Evolutionary conservation across 1,140 invertebrate species (phyloP), one percentile per base, ranked within the genome.

Genomic region (Leptinotarsa lineolata): DNA sequence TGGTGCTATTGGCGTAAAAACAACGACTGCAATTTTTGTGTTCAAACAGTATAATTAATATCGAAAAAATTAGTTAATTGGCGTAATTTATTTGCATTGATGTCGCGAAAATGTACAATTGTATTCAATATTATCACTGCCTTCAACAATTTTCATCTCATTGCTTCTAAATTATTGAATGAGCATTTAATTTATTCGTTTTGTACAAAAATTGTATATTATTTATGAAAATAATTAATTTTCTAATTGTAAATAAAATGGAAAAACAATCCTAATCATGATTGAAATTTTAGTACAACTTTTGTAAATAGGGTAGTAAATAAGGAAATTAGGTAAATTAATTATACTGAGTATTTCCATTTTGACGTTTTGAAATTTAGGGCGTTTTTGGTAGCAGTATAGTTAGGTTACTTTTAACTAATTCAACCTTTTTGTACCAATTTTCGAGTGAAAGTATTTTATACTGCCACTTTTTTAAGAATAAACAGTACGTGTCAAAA

Each of bases 51-150:
- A 54, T 54, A 54, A 54, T 54, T 54, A 59, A 58, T 58, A 54
- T 21, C 39, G 68, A 58, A 24, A 58, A 69, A 21, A 58, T 59
- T 68, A 70, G 72, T 76, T 76, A 70, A 76, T 76, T 76, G 67
- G 75, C 59, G 72, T 69, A 65, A 65, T 69, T 69, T 61, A 68
- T 73, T 44, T 48, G 45, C 65, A 70, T 71, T 76, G 48, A 54
- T 54, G 48, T 54, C 13, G 48, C 48, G 48, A 67, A 60, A 18
- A 44, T 64, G 59, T 64, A 77, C 70, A 74, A 77, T 72, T 73
- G 69, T 74, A 77, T 77, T 77, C 61, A 74, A 78, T 68, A 73
- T 63, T 72, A 76, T 75, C 78, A 79, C 78, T 79, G 78, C 78
- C 78, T 76, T 66, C 46, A 72, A 72, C 48, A 63, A 59, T 71